phyloP scores from a whole-genome alignment of 2,888 invertebrate species.

The Drosophila meridionalis region DNA sequence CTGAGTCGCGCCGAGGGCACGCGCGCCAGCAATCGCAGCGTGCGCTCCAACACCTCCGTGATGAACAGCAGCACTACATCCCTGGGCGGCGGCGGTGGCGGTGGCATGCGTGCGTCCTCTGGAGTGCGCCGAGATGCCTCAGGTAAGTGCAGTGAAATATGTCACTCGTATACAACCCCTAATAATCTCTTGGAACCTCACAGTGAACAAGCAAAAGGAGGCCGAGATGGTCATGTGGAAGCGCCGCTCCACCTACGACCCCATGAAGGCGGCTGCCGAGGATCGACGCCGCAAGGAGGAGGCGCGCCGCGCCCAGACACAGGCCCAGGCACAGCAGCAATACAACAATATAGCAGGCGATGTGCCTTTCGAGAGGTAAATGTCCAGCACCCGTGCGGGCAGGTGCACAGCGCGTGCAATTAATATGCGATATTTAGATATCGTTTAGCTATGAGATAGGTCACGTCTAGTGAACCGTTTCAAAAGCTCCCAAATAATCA shows the following conservation, averaged over 20 bases:
- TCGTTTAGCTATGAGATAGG: constrained; percentile 22
- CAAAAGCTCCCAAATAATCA: neutral
- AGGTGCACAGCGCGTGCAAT: neutral
- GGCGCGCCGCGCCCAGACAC: constrained; percentile 83
- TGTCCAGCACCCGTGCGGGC: constrained; percentile 9
- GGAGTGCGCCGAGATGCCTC: constrained; percentile 82
- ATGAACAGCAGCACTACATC: constrained; percentile 81
- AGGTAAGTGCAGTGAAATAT: constrained; percentile 57
- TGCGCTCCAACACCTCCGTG: constrained; percentile 81
- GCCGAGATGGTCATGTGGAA: constrained; percentile 98
- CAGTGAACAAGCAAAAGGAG: constrained; percentile 89
- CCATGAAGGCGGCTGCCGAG: constrained; percentile 95
- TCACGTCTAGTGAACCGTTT: neutral
- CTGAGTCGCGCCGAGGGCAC: constrained; percentile 82
- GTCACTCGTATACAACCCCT: rapidly evolving
- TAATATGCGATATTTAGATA: constrained; percentile 28
- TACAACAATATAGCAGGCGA: constrained; percentile 62
- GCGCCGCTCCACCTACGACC: constrained; percentile 97
- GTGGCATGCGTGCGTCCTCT: constrained; percentile 73
- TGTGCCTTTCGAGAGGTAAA: constrained; percentile 82
- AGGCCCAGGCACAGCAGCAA: constrained; percentile 66
- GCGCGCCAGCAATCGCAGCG: constrained; percentile 84
- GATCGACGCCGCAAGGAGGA: constrained; percentile 89
- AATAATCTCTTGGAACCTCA: neutral
- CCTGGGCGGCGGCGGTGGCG: constrained; percentile 45